Conservation (phyloP, 2,113 vertebrate species). For the Nesoenas mayeri region DNA sequence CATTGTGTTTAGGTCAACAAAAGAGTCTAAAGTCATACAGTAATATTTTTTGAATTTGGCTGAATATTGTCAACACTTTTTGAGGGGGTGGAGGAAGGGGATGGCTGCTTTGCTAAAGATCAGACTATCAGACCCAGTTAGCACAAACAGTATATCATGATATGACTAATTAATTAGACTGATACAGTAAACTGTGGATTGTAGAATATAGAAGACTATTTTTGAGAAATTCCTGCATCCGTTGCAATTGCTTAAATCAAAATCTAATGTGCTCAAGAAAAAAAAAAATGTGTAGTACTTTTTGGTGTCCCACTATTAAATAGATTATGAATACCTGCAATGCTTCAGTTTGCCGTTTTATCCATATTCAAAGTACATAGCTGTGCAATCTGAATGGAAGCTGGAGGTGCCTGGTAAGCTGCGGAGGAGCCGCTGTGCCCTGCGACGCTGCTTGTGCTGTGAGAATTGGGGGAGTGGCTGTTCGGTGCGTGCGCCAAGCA, state of each 20-base stretch:
- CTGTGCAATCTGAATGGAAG: neutral
- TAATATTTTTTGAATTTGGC: neutral
- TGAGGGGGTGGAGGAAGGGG: neutral
- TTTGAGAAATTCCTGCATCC: constrained; percentile 52
- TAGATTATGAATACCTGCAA: constrained; percentile 54
- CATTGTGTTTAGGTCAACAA: constrained; percentile 49
- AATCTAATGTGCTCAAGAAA: constrained; percentile 61
- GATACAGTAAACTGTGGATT: constrained; percentile 51
- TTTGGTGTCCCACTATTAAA: constrained; percentile 68
- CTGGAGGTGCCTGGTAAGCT: neutral
- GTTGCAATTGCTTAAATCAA: constrained; percentile 51
- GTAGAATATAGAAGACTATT: constrained; percentile 44
- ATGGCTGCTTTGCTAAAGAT: constrained; percentile 24
- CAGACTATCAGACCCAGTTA: constrained; percentile 3
- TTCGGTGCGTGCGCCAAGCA: neutral
- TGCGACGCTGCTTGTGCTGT: neutral
- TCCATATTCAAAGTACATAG: neutral
- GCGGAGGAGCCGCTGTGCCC: neutral
- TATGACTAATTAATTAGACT: constrained; percentile 32
- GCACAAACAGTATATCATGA: constrained; percentile 9
- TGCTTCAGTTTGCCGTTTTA: constrained; percentile 62
- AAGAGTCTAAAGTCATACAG: constrained; percentile 36
- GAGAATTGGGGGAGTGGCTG: constrained; percentile 14
- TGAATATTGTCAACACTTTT: constrained; percentile 35
- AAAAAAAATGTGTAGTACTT: constrained; percentile 58